Evolutionary conservation across 2,888 invertebrate species (phyloP).

Genomic region (Seira musarum): DNA sequence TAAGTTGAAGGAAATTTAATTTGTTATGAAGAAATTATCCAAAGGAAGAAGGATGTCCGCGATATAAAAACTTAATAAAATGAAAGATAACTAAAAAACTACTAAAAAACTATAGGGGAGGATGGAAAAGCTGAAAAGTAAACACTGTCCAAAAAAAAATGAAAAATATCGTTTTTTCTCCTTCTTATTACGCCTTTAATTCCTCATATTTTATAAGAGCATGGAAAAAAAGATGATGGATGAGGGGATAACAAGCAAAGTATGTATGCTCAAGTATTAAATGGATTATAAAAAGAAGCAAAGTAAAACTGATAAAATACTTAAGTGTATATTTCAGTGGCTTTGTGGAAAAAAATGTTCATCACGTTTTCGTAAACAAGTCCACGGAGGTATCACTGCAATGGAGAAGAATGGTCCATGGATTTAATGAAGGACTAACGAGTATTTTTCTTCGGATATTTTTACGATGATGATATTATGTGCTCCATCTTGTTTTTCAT

Average conservation of each 20-base stretch:
- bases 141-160: slow-evolving; percentile 6
- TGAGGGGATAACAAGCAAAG: neutral
- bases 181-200: neutral
- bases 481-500: slow-evolving; percentile 28
- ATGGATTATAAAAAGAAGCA: neutral
- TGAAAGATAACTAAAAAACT: neutral
- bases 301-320: neutral
- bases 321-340: neutral
- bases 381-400: neutral
- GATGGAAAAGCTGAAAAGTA: neutral
- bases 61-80: too few relatives aligned
- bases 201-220: slow-evolving; percentile 3
- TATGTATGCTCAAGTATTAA: neutral
- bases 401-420: neutral
- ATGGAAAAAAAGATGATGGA: neutral
- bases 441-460: slow-evolving; percentile 27
- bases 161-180: too few relatives aligned
- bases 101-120: neutral
- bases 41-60: too few relatives aligned
- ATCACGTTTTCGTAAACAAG: neutral
- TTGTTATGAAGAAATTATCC: too few relatives aligned
- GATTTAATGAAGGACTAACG: slow-evolving; percentile 46
- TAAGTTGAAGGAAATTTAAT: too few relatives aligned
- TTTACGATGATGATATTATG: slow-evolving; percentile 31
- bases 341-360: too few relatives aligned